These are phyloP conservation scores for Acinonyx jubatus DNA, from an alignment of 2,113 vertebrate genomes.

Conservation along the genomic window DNA sequence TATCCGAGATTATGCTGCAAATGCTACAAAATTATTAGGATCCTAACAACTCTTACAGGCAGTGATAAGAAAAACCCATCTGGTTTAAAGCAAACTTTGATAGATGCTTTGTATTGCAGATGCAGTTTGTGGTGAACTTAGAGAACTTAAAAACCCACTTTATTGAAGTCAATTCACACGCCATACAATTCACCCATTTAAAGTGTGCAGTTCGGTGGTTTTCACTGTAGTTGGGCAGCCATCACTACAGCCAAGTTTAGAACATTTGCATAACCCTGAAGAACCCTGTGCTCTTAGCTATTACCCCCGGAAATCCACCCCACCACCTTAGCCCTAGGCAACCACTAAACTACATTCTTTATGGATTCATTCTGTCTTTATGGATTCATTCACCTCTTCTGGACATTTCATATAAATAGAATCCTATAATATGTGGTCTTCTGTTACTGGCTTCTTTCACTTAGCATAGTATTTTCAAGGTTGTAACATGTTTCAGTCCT, in stretches of 20 bases:
- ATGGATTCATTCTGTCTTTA: neutral
- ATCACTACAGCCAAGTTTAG: conserved; percentile 17
- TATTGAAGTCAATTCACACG: neutral
- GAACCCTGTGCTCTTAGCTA: neutral
- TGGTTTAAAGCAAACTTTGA: conserved; percentile 18
- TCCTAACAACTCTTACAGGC: neutral
- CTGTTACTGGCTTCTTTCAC: neutral
- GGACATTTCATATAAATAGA: neutral
- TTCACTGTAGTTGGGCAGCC: neutral
- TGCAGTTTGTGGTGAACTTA: conserved; percentile 14
- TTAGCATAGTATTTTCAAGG: neutral
- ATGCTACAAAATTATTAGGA: conserved; percentile 32
- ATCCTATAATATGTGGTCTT: neutral
- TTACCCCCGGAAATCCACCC: neutral
- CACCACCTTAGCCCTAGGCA: neutral
- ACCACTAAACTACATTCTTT: neutral
- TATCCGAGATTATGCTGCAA: conserved; percentile 17
- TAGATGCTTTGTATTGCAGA: neutral
- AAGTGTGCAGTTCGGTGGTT: neutral
- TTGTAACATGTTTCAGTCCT: neutral
- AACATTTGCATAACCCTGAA: neutral
- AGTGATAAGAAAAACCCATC: neutral
- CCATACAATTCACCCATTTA: neutral
- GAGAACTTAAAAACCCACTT: neutral
- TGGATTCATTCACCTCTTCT: neutral